A percentile compares a stretch with the other conserved stretches of the same genome.
Conservation (phyloP, 2,888 invertebrate species). For the Lycaena phlaeas region DNA sequence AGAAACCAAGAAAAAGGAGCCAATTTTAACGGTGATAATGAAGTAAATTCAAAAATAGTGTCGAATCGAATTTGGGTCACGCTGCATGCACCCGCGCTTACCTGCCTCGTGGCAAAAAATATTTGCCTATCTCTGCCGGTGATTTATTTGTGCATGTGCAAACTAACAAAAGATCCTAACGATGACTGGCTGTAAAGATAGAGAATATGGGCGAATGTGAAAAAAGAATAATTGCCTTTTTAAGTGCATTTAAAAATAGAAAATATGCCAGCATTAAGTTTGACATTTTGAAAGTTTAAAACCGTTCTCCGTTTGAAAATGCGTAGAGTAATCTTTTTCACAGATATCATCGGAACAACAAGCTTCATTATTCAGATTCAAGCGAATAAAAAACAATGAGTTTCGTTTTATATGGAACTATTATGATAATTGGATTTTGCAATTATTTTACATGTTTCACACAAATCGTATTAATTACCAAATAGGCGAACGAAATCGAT, state of each 20-base stretch:
- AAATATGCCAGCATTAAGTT: no score
- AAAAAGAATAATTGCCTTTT: neutral
- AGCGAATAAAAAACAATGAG: neutral
- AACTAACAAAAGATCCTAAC: neutral
- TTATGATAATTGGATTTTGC: neutral
- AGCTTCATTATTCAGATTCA: neutral
- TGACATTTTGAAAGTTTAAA: no score
- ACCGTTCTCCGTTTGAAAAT: no score
- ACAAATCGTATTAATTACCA: neutral
- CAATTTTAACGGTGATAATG: constrained; percentile 1
- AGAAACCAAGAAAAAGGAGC: neutral
- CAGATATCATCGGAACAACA: neutral
- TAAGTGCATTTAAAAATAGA: no score
- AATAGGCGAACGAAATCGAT: constrained; percentile 2
- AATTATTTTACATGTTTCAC: neutral
- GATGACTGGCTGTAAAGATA: neutral
- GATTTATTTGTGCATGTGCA: constrained; percentile 5
- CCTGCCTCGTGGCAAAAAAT: constrained; percentile 9
- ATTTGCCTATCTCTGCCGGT: constrained; percentile 1
- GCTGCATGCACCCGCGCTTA: constrained; percentile 6
- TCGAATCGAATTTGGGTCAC: constrained; percentile 8
- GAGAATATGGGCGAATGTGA: neutral
- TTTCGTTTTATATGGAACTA: neutral
- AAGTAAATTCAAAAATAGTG: neutral
- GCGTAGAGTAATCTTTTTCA: no score